Base-by-base conservation (phyloP, 2,113 vertebrate genomes). In the Ceyx melanurus region DNA sequence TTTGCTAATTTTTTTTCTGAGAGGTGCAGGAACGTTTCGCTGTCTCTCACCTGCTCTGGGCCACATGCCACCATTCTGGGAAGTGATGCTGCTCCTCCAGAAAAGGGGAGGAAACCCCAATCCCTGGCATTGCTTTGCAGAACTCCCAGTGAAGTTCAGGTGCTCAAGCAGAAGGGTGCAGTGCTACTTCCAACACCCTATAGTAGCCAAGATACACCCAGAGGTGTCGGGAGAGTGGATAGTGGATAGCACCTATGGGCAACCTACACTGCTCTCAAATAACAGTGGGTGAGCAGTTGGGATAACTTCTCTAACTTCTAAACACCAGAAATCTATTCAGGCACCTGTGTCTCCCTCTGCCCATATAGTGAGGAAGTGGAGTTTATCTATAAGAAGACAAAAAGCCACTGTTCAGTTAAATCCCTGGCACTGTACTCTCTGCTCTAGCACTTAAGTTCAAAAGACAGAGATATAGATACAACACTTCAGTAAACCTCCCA, bases 21-120 rank as follows among this genome's bases (percentile, higher is more conserved):
- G 42, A n/a, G 9, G 2, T 3, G 0, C 11, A 67, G 48, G 25
- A 88, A 14, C 6, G 4, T 66, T 61, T 66, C 78, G 43, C 4
- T 78, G 18, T 11, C 5, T 6, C 25, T 64, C 13, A 73, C 5
- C 6, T 0, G 0, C 50, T 29, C 42, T 62, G 18, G 56, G 42
- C 40, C 26, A 28, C 0, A 0, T n/a, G 11, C 37, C 9, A 11
- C 25, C 4, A 3, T 54, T 42, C 46, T 66, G 42, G 45, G 46
- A 74, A 83, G 56, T 28, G 40, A 51, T 53, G 33, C 46, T 28
- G 22, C 31, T 62, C 9, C 61, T 88, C 64, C 54, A 88, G 23
- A 31, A 66, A 70, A 73, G 7, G 23, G 4, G 8, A 58, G 6
- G 5, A 74, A 77, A 46, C 8, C 13, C 25, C 0, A 0, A 1